These are phyloP conservation scores for Galemys pyrenaicus DNA, from an alignment of 2,113 vertebrate species.

Conservation along the genomic window DNA sequence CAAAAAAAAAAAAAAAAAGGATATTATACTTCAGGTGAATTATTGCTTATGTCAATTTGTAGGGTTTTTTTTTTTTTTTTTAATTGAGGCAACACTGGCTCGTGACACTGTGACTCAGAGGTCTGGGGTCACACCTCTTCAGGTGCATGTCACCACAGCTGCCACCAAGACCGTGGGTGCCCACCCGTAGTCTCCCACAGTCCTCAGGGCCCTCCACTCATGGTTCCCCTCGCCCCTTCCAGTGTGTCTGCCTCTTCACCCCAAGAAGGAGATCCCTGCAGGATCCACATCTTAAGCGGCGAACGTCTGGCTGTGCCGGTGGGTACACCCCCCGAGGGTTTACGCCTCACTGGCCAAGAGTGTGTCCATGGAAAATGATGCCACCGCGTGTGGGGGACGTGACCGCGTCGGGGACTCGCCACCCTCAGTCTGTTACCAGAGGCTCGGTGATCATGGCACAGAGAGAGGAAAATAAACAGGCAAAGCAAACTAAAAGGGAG, in stretches of 20 bases:
- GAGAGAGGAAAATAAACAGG: neutral
- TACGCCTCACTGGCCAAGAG: neutral
- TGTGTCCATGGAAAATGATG: neutral
- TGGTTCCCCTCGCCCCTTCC: neutral
- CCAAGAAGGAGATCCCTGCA: neutral
- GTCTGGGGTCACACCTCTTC: too few relatives aligned
- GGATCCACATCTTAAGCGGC: neutral
- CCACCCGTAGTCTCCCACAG: too few relatives aligned
- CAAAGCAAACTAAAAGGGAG: neutral
- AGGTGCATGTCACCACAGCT: too few relatives aligned
- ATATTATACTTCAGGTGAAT: neutral
- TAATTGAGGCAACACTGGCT: too few relatives aligned
- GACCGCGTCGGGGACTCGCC: neutral
- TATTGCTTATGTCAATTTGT: neutral
- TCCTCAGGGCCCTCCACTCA: too few relatives aligned
- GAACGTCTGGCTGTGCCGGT: rapidly evolving
- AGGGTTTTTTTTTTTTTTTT: too few relatives aligned
- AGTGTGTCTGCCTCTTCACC: neutral
- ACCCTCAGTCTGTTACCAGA: neutral
- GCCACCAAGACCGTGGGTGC: too few relatives aligned
- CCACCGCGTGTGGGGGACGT: neutral
- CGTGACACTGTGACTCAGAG: too few relatives aligned
- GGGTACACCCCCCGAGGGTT: neutral
- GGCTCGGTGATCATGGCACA: neutral
- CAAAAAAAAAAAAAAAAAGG: neutral